These are phyloP conservation scores for Corvus hawaiiensis DNA, from an alignment of 2,113 vertebrate species.

Conservation along the genomic window DNA sequence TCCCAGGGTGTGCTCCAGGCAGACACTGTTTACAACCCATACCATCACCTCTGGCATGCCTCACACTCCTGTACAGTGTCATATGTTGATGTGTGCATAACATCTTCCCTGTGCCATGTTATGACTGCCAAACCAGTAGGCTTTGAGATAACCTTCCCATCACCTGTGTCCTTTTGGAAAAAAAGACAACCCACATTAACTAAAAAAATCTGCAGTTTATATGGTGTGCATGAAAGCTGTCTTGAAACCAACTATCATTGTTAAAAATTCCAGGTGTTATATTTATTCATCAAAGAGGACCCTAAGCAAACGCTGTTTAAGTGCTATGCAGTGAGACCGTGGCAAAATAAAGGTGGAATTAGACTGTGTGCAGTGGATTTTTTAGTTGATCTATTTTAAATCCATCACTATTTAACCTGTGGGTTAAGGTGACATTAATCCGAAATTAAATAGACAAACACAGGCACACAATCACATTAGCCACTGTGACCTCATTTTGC, in stretches of 20 bases:
- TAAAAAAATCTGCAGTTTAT: neutral
- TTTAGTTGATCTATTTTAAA: neutral
- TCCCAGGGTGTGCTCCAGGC: neutral
- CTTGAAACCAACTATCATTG: neutral
- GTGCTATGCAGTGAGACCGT: neutral
- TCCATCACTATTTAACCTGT: neutral
- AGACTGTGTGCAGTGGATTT: neutral
- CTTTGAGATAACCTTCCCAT: neutral
- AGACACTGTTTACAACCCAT: neutral
- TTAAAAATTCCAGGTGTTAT: neutral
- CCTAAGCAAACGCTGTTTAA: neutral
- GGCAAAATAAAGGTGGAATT: neutral
- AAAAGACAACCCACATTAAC: neutral
- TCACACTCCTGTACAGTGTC: neutral
- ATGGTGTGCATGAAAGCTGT: neutral
- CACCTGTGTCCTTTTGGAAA: neutral
- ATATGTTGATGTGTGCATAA: too few relatives aligned
- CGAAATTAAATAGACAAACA: neutral
- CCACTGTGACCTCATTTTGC: neutral
- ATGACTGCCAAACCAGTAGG: neutral
- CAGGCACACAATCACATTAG: neutral
- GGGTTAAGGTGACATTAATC: neutral
- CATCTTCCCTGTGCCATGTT: neutral
- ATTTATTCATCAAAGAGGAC: neutral
- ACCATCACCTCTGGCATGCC: neutral